Conservation (phyloP, 30 jellyfish, hydroid and myxozoan genomes). For the Hydractinia symbiolongicarpus region DNA sequence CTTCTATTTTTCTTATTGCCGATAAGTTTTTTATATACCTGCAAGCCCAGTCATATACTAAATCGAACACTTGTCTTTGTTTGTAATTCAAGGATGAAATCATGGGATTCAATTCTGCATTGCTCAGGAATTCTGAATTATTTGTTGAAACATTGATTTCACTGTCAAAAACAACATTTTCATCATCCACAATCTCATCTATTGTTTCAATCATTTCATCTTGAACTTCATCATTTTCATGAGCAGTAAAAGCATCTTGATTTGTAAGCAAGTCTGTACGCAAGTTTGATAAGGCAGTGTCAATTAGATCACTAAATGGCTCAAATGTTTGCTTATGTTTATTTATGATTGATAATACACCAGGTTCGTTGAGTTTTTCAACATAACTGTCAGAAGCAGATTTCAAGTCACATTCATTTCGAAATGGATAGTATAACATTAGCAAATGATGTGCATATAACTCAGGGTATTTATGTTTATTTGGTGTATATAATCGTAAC, state of each 20-base stretch:
- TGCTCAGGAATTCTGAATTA: too few species aligned
- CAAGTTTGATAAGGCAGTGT: conserved; percentile 3
- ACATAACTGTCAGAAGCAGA: neutral
- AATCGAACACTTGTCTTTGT: too few species aligned
- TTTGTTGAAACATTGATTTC: too few species aligned
- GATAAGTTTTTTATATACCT: too few species aligned
- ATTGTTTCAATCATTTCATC: too few species aligned
- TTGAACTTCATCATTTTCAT: neutral
- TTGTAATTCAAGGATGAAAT: too few species aligned
- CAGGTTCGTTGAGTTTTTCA: neutral
- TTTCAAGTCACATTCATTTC: neutral
- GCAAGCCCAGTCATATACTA: neutral
- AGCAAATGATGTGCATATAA: neutral
- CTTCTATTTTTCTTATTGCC: too few species aligned
- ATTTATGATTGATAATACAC: neutral
- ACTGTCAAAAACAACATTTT: neutral
- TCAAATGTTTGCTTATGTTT: neutral
- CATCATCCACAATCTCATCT: neutral
- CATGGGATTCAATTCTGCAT: too few species aligned
- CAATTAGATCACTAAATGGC: conserved; percentile 13
- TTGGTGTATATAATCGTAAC: neutral
- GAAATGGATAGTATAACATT: neutral
- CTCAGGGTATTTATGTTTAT: neutral
- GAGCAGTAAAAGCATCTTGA: too few species aligned
- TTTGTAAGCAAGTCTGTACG: neutral